These are phyloP conservation scores for Chymomyza costata DNA, from an alignment of 1,140 invertebrate genomes.

Conservation along the genomic window DNA sequence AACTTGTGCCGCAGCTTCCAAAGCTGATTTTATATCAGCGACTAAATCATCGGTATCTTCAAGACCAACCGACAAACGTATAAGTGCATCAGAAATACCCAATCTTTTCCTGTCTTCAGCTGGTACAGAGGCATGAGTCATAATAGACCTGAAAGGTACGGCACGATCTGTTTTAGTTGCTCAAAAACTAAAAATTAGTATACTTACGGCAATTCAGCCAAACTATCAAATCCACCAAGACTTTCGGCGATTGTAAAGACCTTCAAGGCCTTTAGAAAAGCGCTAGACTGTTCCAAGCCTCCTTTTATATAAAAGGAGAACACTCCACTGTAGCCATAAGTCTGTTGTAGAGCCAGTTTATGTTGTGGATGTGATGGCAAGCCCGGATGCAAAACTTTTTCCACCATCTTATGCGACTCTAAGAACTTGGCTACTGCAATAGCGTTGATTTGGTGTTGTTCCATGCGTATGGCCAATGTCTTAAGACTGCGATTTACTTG, in stretches of 20 bases:
- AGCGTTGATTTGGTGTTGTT: slow-evolving; percentile 88
- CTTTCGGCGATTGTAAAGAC: slow-evolving; percentile 95
- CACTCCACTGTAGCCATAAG: slow-evolving; percentile 94
- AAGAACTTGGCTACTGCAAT: slow-evolving; percentile 87
- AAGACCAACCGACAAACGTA: slow-evolving; percentile 94
- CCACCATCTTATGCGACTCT: slow-evolving; percentile 85
- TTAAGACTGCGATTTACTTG: slow-evolving; percentile 96
- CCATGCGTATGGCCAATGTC: slow-evolving; percentile 94
- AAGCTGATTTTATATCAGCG: slow-evolving; percentile 89
- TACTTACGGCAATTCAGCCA: slow-evolving; percentile 90
- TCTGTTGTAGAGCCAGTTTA: slow-evolving; percentile 88
- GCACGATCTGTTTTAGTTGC: neutral
- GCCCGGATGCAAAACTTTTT: slow-evolving; percentile 90
- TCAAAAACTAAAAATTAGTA: neutral
- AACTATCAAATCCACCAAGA: slow-evolving; percentile 96
- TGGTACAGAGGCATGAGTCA: slow-evolving; percentile 90
- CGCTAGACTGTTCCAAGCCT: slow-evolving; percentile 83
- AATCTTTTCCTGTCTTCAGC: slow-evolving; percentile 82
- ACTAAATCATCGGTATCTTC: slow-evolving; percentile 93
- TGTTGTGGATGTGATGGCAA: slow-evolving; percentile 95
- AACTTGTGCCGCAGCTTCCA: slow-evolving; percentile 64
- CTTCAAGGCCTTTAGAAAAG: slow-evolving; percentile 87
- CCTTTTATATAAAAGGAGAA: slow-evolving; percentile 92
- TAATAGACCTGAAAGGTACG: slow-evolving; percentile 76
- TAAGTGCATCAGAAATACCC: slow-evolving; percentile 90